Evolutionary conservation across 2,888 invertebrate genomes (phyloP).

Genomic region (Dyspetes luteomarginatus): DNA sequence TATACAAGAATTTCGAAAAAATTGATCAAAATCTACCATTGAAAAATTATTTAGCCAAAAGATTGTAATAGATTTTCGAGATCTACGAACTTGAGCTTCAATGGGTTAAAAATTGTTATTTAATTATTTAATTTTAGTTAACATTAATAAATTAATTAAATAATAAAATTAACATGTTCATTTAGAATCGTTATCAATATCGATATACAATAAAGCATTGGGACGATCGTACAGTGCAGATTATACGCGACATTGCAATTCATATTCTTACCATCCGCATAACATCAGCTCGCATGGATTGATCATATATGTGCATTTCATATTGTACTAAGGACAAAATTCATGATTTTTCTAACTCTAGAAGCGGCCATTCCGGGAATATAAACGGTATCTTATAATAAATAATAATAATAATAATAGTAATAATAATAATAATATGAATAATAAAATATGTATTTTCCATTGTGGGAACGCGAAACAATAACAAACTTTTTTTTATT

Average conservation of each 20-base stretch:
- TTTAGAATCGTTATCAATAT: neutral
- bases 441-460: neutral
- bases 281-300: neutral
- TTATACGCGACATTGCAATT: constrained; percentile 27
- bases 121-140: constrained; percentile 1
- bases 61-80: neutral
- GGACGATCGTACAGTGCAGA: constrained; percentile 41
- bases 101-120: constrained; percentile 10
- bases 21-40: no score
- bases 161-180: no score
- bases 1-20: neutral
- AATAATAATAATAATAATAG: neutral
- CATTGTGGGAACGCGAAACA: neutral
- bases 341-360: neutral
- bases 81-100: neutral
- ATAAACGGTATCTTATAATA: neutral
- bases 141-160: neutral
- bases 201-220: constrained; percentile 26
- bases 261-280: constrained; percentile 28
- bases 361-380: constrained; percentile 7
- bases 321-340: constrained; percentile 28
- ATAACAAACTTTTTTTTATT: neutral
- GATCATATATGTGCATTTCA: constrained; percentile 17
- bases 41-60: no score
- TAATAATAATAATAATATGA: neutral